Evolutionary conservation across 2,113 vertebrate genomes (phyloP), one percentile per base, ranked within the genome.

Genomic region (Paradisaea rubra): DNA sequence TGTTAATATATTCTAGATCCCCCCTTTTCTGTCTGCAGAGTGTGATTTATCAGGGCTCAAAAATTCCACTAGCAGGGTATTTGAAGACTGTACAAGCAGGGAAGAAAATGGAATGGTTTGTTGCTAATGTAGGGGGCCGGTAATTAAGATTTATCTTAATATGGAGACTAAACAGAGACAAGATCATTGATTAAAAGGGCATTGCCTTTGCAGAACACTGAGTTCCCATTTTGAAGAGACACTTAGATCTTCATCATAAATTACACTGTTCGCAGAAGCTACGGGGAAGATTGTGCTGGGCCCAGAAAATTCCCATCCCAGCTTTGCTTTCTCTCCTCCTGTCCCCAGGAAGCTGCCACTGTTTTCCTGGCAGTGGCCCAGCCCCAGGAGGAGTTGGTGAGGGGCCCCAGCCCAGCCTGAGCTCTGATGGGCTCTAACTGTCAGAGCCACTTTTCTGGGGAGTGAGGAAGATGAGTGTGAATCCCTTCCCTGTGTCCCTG

Each of bases 71-170:
- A 35, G 60, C 85, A 81, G 45, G 10, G 52, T 18, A 30, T 96
- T 91, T 83, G 91, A 89, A 69, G 77, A 54, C 61, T 60, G 28
- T 27, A 39, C 69, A 42, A 57, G 64, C 61, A 91, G 47, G 47
- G 66, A 61, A 59, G 86, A 33, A 89, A 78, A 74, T 41, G 25
- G 61, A 91, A 80, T 0, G 9, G 41, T 66, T 79, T 79, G 65
- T 64, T 77, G 69, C 77, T 94, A 50, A 86, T 52, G 73, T 7
- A 64, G 68, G 33, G 70, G 73, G 52, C 17, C 54, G 47, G 63
- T 91, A 91, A 87, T 86, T 93, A 94, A 96, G 93, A 89, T 94
- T 94, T 94, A 93, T 91, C 65, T 96, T 65, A 79, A 77, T 61
- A 35, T 53, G 68, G 74, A 92, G 86, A 53, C 84, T 81, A 41